Evolutionary conservation across 1,140 invertebrate genomes (phyloP).

Genomic region (Drosophila cardini): DNA sequence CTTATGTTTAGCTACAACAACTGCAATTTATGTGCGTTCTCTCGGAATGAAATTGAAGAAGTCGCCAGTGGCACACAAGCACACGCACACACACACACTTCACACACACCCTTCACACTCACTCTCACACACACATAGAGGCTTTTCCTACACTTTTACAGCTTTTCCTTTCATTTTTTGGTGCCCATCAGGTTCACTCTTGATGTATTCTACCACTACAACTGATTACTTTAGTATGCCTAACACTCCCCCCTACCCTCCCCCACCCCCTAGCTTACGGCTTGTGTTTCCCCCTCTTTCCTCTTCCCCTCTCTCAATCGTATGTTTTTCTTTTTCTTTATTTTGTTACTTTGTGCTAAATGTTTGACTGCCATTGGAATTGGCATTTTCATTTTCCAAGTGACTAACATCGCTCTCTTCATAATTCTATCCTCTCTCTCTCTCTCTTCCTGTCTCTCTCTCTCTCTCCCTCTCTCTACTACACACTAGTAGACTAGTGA

Average conservation of each 20-base stretch:
- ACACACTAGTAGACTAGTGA: too few relatives aligned
- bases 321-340: neutral
- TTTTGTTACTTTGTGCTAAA: neutral
- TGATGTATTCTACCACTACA: conserved; percentile 20
- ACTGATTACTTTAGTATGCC: conserved; percentile 24
- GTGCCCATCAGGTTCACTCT: conserved; percentile 36
- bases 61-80: conserved; percentile 50
- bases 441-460: neutral
- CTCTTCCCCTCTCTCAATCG: neutral
- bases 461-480: neutral
- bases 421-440: neutral
- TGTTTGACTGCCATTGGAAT: conserved; percentile 12
- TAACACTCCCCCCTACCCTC: too few relatives aligned
- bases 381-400: conserved; percentile 14
- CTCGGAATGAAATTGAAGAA: conserved; percentile 26
- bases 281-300: too few relatives aligned
- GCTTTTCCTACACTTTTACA: too few relatives aligned
- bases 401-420: neutral
- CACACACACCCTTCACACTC: conserved; percentile 31
- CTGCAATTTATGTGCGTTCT: conserved; percentile 71
- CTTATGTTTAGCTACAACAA: conserved; percentile 76
- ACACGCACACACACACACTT: conserved; percentile 32
- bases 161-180: conserved; percentile 1
- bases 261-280: too few relatives aligned
- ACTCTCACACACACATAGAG: conserved; percentile 39